A percentile compares a stretch with the other conserved stretches of the same genome.
phyloP scores from a whole-genome alignment of 2,797 vertebrate genomes.

The Halcyon badia region DNA sequence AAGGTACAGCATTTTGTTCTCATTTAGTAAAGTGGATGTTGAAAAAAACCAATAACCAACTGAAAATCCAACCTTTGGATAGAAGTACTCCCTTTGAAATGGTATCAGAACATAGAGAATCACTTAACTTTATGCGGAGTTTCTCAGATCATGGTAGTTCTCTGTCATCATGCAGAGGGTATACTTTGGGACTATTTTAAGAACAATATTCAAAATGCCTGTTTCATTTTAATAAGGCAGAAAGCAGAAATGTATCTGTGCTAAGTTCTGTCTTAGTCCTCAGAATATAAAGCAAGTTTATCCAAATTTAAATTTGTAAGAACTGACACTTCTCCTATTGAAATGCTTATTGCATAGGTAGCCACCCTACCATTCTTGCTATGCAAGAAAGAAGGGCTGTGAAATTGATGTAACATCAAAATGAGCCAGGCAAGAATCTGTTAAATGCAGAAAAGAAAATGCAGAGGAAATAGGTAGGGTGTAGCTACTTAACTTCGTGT shows the following conservation, averaged over 20 bases:
- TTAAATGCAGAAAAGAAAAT: not conserved
- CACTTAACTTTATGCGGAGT: not conserved
- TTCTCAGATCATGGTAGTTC: not conserved
- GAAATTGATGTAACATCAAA: not conserved
- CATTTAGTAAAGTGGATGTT: not conserved
- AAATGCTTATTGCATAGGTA: not conserved
- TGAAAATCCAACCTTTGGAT: not conserved
- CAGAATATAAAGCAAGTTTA: not conserved
- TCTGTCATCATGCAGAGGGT: not conserved
- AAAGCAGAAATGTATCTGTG: not conserved
- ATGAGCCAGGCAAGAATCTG: not conserved
- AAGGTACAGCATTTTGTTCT: not conserved
- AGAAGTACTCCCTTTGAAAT: not conserved
- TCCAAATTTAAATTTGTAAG: not conserved
- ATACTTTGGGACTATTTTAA: not conserved
- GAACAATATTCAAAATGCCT: not conserved
- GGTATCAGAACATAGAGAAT: not conserved
- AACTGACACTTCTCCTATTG: not conserved
- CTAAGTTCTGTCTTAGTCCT: not conserved
- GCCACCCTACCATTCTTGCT: not conserved
- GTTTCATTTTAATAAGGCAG: not conserved
- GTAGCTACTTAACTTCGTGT: not conserved
- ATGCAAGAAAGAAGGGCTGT: not conserved
- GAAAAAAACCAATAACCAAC: not conserved
- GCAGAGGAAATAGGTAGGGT: not conserved